Percentiles rank a stretch among this genome's conserved stretches.
Evolutionary conservation across 2,797 vertebrate genomes (phyloP).

Genomic region (Psittacula derbiana): DNA sequence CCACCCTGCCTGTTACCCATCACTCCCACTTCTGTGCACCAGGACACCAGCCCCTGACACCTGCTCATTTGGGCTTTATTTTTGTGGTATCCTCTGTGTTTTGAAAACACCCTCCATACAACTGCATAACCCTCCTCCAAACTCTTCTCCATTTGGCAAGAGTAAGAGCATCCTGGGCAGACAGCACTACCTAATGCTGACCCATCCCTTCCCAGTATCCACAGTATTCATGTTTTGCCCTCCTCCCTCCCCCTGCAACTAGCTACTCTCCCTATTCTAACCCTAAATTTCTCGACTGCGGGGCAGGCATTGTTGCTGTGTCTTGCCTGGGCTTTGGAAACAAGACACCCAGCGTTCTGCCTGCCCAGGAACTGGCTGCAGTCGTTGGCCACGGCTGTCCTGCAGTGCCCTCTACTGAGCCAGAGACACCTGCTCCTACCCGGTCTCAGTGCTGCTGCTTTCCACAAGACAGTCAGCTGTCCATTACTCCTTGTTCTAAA

Average conservation of each 20-base stretch:
- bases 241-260: background rate
- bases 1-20: background rate
- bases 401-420: slow-evolving; percentile 60
- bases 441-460: rapidly evolving
- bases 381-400: background rate
- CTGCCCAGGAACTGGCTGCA: background rate
- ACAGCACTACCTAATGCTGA: background rate
- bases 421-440: background rate
- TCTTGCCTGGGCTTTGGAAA: background rate
- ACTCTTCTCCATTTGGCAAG: background rate
- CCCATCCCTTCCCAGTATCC: background rate
- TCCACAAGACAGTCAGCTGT: background rate
- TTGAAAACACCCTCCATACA: slow-evolving; percentile 4
- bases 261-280: background rate
- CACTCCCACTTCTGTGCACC: slow-evolving; percentile 14
- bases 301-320: background rate
- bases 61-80: slow-evolving; percentile 25
- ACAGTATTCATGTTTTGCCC: background rate
- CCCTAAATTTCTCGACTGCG: background rate
- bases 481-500: background rate
- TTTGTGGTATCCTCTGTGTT: background rate
- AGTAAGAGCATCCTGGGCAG: background rate
- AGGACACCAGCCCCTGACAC: background rate
- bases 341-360: background rate
- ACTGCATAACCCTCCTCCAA: background rate